Conservation (phyloP, 2,888 invertebrate species). For the Perdita meconis region DNA sequence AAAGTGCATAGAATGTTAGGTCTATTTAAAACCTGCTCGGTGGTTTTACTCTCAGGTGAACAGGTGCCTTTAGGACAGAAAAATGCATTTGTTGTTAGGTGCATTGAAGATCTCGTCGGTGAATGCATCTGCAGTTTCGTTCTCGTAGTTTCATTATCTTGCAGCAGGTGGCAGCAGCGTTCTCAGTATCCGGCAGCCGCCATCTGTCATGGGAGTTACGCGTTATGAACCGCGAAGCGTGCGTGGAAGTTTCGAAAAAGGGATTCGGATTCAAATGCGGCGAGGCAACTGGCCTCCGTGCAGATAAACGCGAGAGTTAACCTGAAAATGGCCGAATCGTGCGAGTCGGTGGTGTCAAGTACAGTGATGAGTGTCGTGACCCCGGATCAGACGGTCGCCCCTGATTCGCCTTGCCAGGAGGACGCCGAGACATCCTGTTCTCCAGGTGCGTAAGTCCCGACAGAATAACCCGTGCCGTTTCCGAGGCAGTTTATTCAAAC, state of each 20-base stretch:
- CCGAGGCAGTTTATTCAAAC: slow-evolving; percentile 64
- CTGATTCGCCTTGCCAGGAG: slow-evolving; percentile 60
- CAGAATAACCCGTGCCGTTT: slow-evolving; percentile 55
- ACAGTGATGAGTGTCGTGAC: slow-evolving; percentile 71
- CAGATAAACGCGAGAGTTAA: slow-evolving; percentile 78
- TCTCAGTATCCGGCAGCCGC: slow-evolving; percentile 24
- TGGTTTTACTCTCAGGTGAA: too few relatives aligned
- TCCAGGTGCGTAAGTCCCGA: slow-evolving; percentile 72
- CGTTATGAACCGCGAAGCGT: slow-evolving; percentile 58
- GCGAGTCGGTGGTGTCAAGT: slow-evolving; percentile 75
- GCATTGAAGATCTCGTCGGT: background rate
- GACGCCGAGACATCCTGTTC: slow-evolving; percentile 62
- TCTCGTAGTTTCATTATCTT: background rate
- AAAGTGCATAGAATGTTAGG: too few relatives aligned
- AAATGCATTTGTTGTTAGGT: too few relatives aligned
- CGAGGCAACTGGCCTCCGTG: slow-evolving; percentile 70
- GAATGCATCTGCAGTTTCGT: background rate
- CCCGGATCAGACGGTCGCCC: slow-evolving; percentile 60
- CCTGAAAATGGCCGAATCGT: slow-evolving; percentile 81
- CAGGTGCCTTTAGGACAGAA: too few relatives aligned
- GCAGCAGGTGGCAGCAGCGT: slow-evolving; percentile 59
- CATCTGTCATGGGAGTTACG: slow-evolving; percentile 56
- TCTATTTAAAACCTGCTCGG: too few relatives aligned
- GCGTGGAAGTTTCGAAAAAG: slow-evolving; percentile 77
- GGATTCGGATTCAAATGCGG: slow-evolving; percentile 76